Conservation (phyloP, 1,140 invertebrate species). For the Dendrolimus kikuchii region DNA sequence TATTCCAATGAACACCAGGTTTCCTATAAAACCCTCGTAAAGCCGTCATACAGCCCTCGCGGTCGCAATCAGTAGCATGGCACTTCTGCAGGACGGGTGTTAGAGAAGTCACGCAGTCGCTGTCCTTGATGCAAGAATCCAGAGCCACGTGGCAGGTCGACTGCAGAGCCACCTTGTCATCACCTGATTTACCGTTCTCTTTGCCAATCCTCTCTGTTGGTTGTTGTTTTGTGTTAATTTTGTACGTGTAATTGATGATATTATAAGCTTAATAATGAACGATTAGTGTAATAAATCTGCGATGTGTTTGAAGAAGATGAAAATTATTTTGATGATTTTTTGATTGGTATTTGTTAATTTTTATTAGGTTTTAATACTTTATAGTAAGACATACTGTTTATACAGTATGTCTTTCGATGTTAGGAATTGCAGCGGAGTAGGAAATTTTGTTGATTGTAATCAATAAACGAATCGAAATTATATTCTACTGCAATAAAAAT, state of each 20-base stretch:
- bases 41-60: conserved; percentile 90
- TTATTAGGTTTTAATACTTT: too few species aligned
- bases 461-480: too few species aligned
- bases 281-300: too few species aligned
- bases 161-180: conserved; percentile 72
- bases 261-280: background rate
- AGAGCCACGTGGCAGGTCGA: conserved; percentile 85
- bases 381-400: too few species aligned
- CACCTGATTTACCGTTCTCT: conserved; percentile 66
- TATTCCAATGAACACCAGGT: conserved; percentile 82
- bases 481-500: too few species aligned
- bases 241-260: conserved; percentile 21
- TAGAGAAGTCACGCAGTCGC: conserved; percentile 81
- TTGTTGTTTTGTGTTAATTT: conserved; percentile 32
- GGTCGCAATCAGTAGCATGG: conserved; percentile 81
- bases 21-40: conserved; percentile 88
- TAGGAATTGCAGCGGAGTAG: too few species aligned
- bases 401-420: too few species aligned
- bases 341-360: too few species aligned
- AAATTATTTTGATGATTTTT: too few species aligned
- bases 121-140: conserved; percentile 83
- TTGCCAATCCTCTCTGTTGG: conserved; percentile 66
- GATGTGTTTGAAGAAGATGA: too few species aligned
- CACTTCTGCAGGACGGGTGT: conserved; percentile 87
- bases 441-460: too few species aligned